Evolutionary conservation across 2,888 invertebrate genomes (phyloP).

Genomic region (Ectemnius cavifrons): DNA sequence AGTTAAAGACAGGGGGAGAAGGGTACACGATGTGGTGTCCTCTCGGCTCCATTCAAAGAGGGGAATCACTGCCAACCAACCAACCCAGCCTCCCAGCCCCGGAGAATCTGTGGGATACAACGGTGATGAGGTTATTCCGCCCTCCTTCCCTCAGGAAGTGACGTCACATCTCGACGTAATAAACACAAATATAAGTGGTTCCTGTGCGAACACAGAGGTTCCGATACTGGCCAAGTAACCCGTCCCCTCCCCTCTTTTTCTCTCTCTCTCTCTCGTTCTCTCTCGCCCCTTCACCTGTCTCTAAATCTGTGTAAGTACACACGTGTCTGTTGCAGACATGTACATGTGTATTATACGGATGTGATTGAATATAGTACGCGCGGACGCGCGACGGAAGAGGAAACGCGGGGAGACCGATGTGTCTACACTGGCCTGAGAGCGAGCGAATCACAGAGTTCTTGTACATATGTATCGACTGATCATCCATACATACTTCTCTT

Average conservation of each 20-base stretch:
- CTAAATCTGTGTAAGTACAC: too few species aligned
- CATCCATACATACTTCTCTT: too few species aligned
- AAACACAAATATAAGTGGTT: conserved; percentile 69
- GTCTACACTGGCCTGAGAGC: not conserved
- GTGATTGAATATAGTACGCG: conserved; percentile 58
- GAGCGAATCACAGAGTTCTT: conserved; percentile 2
- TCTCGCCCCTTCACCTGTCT: too few species aligned
- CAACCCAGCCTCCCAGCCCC: conserved; percentile 7
- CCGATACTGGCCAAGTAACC: conserved; percentile 50
- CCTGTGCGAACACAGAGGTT: conserved; percentile 52
- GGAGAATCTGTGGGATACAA: conserved; percentile 59
- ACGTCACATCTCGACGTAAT: conserved; percentile 70
- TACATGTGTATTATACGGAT: conserved; percentile 27
- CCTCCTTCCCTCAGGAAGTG: conserved; percentile 71
- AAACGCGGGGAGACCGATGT: conserved; percentile 44
- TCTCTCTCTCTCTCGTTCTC: too few species aligned
- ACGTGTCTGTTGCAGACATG: too few species aligned
- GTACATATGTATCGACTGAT: not conserved
- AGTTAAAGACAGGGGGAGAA: conserved; percentile 36
- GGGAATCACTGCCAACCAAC: conserved; percentile 44
- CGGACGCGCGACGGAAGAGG: conserved; percentile 58
- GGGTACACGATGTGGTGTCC: conserved; percentile 29
- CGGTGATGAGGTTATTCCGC: conserved; percentile 74
- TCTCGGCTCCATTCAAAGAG: conserved; percentile 60
- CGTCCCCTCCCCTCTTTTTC: too few species aligned